Evolutionary conservation across 2,888 invertebrate species (phyloP).

Genomic region (Agonum fuliginosum): DNA sequence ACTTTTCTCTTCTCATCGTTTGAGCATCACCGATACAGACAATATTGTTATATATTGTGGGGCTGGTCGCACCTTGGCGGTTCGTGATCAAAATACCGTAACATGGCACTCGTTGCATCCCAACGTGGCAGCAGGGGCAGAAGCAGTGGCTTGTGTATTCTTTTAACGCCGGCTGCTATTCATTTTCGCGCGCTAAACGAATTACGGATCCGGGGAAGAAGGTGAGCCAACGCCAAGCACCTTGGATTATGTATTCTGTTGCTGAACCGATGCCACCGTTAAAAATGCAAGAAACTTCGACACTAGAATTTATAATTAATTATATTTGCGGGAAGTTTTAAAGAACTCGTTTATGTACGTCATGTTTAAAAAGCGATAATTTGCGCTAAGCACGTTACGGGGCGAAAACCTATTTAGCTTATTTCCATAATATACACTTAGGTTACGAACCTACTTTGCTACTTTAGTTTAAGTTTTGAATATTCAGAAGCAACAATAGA

Average conservation of each 20-base stretch:
- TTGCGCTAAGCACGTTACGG: slow-evolving; percentile 22
- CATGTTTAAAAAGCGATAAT: slow-evolving; percentile 54
- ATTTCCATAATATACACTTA: background rate
- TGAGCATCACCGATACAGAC: slow-evolving; percentile 53
- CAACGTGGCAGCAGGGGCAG: slow-evolving; percentile 5
- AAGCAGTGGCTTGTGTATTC: slow-evolving; percentile 55
- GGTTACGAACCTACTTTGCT: too few relatives aligned
- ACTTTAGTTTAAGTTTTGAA: too few relatives aligned
- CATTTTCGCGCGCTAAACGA: slow-evolving; percentile 58
- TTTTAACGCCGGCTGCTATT: slow-evolving; percentile 56
- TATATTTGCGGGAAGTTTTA: slow-evolving; percentile 67
- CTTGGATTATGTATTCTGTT: slow-evolving; percentile 57
- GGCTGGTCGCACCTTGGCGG: slow-evolving; percentile 46
- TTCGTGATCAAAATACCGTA: slow-evolving; percentile 58
- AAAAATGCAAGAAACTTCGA: slow-evolving; percentile 72
- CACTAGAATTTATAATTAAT: slow-evolving; percentile 73
- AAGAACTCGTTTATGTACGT: slow-evolving; percentile 51
- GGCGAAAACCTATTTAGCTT: background rate
- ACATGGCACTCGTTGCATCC: slow-evolving; percentile 43
- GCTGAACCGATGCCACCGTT: slow-evolving; percentile 61
- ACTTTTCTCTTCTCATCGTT: slow-evolving; percentile 39
- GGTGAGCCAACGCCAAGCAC: slow-evolving; percentile 37
- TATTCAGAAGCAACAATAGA: too few relatives aligned
- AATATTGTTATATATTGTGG: slow-evolving; percentile 58
- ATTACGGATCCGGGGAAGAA: slow-evolving; percentile 44